Evolutionary conservation across 2,113 vertebrate species (phyloP).

Genomic region (Etia nguti): DNA sequence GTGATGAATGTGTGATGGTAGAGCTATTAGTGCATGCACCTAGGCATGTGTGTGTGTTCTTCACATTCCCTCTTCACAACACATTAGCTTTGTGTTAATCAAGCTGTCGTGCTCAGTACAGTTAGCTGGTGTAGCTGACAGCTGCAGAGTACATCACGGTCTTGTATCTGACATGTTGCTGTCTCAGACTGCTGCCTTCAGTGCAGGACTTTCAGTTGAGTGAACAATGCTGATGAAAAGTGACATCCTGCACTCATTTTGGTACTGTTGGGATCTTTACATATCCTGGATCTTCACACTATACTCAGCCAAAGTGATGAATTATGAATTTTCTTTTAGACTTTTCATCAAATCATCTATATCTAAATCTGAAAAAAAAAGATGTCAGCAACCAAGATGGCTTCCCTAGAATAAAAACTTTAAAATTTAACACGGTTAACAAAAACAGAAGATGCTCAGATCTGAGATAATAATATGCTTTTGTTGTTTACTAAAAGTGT

Average conservation of each 20-base stretch:
- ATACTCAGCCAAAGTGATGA: background rate
- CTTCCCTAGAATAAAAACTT: background rate
- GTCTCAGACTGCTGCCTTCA: conserved; percentile 7
- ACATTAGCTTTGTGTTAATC: conserved; percentile 21
- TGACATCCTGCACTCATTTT: background rate
- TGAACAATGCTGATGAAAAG: background rate
- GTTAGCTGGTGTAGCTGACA: conserved; percentile 1
- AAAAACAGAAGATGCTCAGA: background rate
- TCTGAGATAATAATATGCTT: background rate
- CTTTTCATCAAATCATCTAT: background rate
- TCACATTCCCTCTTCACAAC: background rate
- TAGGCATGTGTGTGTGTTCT: background rate
- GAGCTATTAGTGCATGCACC: background rate
- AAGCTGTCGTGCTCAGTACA: conserved; percentile 12
- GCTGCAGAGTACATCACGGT: background rate
- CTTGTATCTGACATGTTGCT: conserved; percentile 12
- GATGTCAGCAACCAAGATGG: background rate
- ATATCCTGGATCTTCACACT: background rate
- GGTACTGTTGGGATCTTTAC: background rate
- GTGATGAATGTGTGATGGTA: background rate
- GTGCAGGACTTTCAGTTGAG: background rate
- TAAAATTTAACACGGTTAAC: background rate
- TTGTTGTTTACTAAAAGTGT: background rate
- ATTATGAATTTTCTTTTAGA: fast-evolving
- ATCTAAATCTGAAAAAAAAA: background rate